Percentiles rank a stretch among this genome's conserved stretches.
These are phyloP conservation scores for Crepidodera aurea DNA, from an alignment of 2,888 invertebrate species.

Conservation along the genomic window DNA sequence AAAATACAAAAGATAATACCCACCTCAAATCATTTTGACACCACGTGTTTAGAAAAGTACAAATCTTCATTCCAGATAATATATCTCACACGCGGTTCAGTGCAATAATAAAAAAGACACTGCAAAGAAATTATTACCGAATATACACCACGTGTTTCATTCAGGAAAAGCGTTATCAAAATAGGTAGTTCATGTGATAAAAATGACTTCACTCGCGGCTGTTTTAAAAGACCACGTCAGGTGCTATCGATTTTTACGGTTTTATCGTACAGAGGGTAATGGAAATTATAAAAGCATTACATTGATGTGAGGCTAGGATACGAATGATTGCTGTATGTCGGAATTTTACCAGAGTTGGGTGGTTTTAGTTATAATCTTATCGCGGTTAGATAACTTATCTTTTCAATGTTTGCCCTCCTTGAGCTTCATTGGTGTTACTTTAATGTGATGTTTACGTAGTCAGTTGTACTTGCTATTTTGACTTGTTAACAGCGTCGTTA, in stretches of 20 bases:
- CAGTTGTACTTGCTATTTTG: neutral
- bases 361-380: conserved; percentile 34
- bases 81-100: neutral
- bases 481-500: neutral
- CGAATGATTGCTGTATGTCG: conserved; percentile 13
- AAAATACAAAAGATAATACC: neutral
- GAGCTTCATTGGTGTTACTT: conserved; percentile 2
- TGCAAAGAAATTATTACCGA: neutral
- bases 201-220: conserved; percentile 15
- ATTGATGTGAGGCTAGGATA: neutral
- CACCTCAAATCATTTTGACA: neutral
- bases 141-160: conserved; percentile 21
- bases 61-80: conserved; percentile 5
- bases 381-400: conserved; percentile 37
- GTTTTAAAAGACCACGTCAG: conserved; percentile 43
- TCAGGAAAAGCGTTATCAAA: conserved; percentile 29
- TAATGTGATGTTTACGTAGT: neutral
- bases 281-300: conserved; percentile 6
- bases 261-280: conserved; percentile 13
- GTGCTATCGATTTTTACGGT: conserved; percentile 36
- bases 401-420: conserved; percentile 36
- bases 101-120: neutral
- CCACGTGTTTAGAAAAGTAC: conserved; percentile 3
- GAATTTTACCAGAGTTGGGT: conserved; percentile 25
- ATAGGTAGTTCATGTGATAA: conserved; percentile 10